These are phyloP conservation scores for Latrodectus hesperus DNA, from an alignment of 2,888 invertebrate genomes.

Conservation along the genomic window DNA sequence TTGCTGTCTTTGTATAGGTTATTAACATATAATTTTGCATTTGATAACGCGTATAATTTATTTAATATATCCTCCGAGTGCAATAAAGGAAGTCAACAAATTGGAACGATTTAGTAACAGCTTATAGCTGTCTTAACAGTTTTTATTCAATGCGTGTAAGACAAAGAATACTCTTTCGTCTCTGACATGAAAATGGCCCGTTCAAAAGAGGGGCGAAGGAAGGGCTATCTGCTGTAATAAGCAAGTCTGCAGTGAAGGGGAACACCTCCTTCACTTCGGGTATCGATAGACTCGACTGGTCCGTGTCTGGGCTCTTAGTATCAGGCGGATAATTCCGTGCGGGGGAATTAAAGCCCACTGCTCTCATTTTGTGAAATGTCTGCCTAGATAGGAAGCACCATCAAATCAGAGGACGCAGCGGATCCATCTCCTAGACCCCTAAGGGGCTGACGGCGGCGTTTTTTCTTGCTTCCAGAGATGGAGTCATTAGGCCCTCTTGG, in stretches of 20 bases:
- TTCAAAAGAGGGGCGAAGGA: not conserved
- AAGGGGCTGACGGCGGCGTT: slow-evolving; percentile 28
- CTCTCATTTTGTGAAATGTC: slow-evolving; percentile 45
- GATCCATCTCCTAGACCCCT: slow-evolving; percentile 41
- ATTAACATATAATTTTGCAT: too few relatives aligned
- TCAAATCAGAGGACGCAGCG: slow-evolving; percentile 50
- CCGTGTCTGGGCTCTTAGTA: slow-evolving; percentile 26
- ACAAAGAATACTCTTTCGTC: too few relatives aligned
- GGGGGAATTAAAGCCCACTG: slow-evolving; percentile 27
- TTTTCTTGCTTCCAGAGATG: slow-evolving; percentile 14
- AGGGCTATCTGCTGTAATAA: slow-evolving; percentile 23
- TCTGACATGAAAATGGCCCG: too few relatives aligned
- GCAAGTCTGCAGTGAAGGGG: slow-evolving; percentile 14
- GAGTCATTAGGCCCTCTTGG: slow-evolving; percentile 26
- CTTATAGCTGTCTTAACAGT: too few relatives aligned
- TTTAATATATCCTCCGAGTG: too few relatives aligned
- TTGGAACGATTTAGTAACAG: too few relatives aligned
- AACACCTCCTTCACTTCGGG: slow-evolving; percentile 37
- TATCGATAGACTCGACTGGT: slow-evolving; percentile 26
- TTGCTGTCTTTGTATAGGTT: too few relatives aligned
- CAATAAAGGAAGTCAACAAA: too few relatives aligned
- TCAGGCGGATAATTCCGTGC: slow-evolving; percentile 37
- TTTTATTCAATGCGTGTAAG: too few relatives aligned
- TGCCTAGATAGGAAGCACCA: slow-evolving; percentile 45
- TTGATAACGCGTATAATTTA: too few relatives aligned